These are phyloP conservation scores for Chlorospingus semifuscus DNA, from an alignment of 2,797 vertebrate species.

Conservation along the genomic window DNA sequence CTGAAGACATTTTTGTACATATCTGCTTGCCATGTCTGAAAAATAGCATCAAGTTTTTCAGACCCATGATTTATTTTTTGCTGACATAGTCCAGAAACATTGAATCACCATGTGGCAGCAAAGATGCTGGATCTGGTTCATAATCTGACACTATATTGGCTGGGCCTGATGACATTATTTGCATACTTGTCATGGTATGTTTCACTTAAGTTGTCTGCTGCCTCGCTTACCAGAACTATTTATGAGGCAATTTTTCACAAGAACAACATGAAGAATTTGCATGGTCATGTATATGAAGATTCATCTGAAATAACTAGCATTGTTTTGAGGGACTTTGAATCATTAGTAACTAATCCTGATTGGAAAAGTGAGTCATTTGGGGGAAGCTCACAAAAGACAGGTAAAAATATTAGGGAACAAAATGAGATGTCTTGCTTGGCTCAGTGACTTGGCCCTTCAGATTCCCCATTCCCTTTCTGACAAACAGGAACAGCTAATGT, in stretches of 20 bases:
- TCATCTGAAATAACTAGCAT: background rate
- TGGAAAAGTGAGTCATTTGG: background rate
- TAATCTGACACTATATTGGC: background rate
- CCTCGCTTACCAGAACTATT: background rate
- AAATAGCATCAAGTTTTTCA: slow-evolving; percentile 14
- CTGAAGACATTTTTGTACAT: slow-evolving; percentile 6
- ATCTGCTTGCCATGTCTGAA: background rate
- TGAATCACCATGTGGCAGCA: background rate
- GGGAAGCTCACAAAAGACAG: background rate
- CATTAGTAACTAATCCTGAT: background rate
- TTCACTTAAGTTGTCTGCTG: background rate
- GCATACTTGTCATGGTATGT: background rate
- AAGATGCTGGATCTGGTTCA: background rate
- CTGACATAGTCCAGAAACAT: background rate
- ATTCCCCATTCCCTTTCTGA: background rate
- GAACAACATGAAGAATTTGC: background rate
- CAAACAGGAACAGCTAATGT: background rate
- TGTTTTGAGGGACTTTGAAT: background rate
- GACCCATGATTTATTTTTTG: background rate
- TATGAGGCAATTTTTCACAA: background rate
- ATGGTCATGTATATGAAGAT: background rate
- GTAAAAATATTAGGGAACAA: background rate
- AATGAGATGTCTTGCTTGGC: background rate
- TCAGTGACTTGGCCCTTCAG: background rate
- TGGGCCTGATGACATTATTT: background rate